Conservation (phyloP, 2,888 invertebrate species). For the Calameuta idolon region DNA sequence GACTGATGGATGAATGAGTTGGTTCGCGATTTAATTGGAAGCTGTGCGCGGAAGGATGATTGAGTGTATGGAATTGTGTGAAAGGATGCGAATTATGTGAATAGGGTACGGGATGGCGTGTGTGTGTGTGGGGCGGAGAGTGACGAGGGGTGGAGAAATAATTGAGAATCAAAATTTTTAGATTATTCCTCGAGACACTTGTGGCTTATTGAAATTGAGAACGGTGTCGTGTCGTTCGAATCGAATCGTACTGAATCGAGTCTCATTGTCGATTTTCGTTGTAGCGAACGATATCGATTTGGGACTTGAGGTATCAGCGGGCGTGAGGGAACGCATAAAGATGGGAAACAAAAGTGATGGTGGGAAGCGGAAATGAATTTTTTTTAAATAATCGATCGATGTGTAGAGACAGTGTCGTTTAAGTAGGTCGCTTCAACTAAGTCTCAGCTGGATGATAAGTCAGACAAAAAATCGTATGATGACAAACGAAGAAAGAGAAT, state of each 20-base stretch:
- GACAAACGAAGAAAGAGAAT: not conserved
- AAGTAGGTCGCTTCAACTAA: constrained; percentile 58
- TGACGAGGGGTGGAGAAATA: not conserved
- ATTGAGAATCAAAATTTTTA: constrained; percentile 11
- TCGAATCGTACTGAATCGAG: constrained; percentile 31
- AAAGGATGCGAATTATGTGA: not conserved
- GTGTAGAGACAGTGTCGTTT: constrained; percentile 59
- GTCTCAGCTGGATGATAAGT: constrained; percentile 26
- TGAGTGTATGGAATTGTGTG: not conserved
- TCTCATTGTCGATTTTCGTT: constrained; percentile 30
- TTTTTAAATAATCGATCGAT: constrained; percentile 55
- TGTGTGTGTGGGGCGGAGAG: not conserved
- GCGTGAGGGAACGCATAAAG: constrained; percentile 24
- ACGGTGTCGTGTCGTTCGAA: constrained; percentile 38
- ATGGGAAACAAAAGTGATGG: constrained; percentile 26
- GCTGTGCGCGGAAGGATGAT: not conserved
- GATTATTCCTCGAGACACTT: constrained; percentile 9
- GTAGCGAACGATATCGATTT: constrained; percentile 11
- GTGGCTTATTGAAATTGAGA: constrained; percentile 16
- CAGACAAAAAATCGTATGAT: not conserved
- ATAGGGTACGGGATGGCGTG: not conserved
- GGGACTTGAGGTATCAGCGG: constrained; percentile 24
- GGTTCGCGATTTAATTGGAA: not conserved
- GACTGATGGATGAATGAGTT: constrained; percentile 45
- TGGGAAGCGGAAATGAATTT: constrained; percentile 25